These are phyloP conservation scores for Corapipo altera DNA, from an alignment of 2,113 vertebrate genomes.

Conservation along the genomic window DNA sequence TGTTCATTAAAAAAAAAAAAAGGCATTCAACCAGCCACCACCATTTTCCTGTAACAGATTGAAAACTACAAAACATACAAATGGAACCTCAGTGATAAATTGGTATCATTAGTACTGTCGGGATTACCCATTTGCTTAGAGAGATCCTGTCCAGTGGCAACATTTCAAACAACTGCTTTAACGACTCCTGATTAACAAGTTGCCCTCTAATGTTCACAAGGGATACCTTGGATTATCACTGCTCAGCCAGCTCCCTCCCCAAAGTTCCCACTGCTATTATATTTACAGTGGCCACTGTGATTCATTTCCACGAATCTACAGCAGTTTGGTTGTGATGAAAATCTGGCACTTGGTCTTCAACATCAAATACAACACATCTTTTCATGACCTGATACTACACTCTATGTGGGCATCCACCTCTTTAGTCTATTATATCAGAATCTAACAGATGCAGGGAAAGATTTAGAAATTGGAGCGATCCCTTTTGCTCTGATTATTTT, in stretches of 20 bases:
- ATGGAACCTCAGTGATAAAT: constrained; percentile 70
- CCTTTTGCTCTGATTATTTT: background rate
- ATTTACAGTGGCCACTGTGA: background rate
- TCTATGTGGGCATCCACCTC: background rate
- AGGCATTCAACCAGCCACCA: constrained; percentile 37
- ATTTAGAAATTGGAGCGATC: background rate
- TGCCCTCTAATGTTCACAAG: background rate
- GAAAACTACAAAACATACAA: constrained; percentile 67
- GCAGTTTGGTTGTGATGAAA: background rate
- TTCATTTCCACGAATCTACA: background rate
- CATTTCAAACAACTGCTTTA: constrained; percentile 61
- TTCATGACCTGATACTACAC: background rate
- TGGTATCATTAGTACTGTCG: constrained; percentile 59
- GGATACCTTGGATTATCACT: background rate
- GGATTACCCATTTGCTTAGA: constrained; percentile 71
- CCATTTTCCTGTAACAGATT: constrained; percentile 71
- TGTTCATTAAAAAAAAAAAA: constrained; percentile 62
- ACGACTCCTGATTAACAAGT: constrained; percentile 36
- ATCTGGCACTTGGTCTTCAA: constrained; percentile 4
- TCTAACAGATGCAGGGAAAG: background rate
- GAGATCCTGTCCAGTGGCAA: constrained; percentile 44
- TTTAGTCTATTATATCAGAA: background rate
- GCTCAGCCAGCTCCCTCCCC: background rate
- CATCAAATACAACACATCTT: constrained; percentile 30
- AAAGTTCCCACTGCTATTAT: background rate